Evolutionary conservation across 2,113 vertebrate genomes (phyloP).

Genomic region (Todiramphus chloris): DNA sequence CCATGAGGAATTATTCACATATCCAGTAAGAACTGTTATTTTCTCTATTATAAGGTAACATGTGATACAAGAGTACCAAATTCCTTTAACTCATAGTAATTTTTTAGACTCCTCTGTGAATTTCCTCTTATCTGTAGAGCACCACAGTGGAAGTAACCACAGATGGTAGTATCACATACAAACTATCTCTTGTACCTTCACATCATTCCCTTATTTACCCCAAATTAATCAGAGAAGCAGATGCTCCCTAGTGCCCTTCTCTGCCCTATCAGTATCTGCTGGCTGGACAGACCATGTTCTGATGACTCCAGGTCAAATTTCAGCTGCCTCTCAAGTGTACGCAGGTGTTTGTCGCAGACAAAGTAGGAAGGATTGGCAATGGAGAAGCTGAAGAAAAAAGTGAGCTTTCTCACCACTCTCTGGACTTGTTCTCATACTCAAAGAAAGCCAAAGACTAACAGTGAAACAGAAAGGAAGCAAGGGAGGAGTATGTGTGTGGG

Average conservation of each 20-base stretch:
- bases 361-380: background rate
- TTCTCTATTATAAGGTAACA: background rate
- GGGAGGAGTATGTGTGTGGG: background rate
- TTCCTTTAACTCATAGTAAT: background rate
- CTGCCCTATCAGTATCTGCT: background rate
- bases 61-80: background rate
- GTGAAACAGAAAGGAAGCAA: background rate
- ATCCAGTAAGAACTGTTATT: background rate
- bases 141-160: background rate
- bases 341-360: background rate
- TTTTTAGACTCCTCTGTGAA: background rate
- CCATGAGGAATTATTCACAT: background rate
- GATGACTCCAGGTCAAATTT: background rate
- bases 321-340: background rate
- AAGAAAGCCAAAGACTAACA: background rate
- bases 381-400: background rate
- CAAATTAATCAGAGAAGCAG: background rate
- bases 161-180: background rate
- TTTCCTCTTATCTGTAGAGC: background rate
- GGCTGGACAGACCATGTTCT: background rate
- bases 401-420: background rate
- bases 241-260: background rate
- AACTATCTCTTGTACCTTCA: background rate
- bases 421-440: background rate
- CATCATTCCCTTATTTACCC: accelerated